Evolutionary conservation across 1,140 invertebrate species (phyloP).

Genomic region (Holotrichia oblita): DNA sequence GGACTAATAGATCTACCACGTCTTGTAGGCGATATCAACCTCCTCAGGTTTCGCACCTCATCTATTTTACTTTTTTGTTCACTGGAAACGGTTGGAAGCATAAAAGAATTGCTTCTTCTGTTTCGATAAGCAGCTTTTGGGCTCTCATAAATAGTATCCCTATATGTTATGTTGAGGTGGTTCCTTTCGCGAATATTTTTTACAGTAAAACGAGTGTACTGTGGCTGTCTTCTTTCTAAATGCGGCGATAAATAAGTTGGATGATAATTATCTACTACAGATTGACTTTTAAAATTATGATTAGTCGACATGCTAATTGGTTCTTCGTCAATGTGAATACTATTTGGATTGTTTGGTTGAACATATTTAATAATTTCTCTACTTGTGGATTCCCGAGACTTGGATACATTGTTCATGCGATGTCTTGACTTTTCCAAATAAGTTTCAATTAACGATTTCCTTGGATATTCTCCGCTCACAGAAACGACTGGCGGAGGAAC

Average conservation of each 20-base stretch:
- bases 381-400: background rate
- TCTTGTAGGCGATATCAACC: slow-evolving; percentile 51
- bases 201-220: slow-evolving; percentile 19
- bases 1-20: slow-evolving; percentile 52
- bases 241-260: slow-evolving; percentile 9
- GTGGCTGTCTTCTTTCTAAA: background rate
- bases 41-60: slow-evolving; percentile 49
- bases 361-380: background rate
- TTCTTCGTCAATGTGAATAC: background rate
- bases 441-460: slow-evolving; percentile 13
- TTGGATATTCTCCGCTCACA: background rate
- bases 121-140: background rate
- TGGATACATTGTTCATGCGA: background rate
- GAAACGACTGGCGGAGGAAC: background rate
- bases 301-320: background rate
- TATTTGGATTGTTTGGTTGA: background rate
- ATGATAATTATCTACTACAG: slow-evolving; percentile 2
- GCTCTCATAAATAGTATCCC: background rate
- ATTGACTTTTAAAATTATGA: slow-evolving; percentile 27
- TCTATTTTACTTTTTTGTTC: slow-evolving; percentile 54
- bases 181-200: slow-evolving; percentile 5
- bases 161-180: background rate
- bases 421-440: slow-evolving; percentile 8
- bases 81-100: slow-evolving; percentile 56
- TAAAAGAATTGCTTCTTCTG: slow-evolving; percentile 46